phyloP scores from a whole-genome alignment of 1,140 invertebrate species.

The Caligus rogercresseyi region DNA sequence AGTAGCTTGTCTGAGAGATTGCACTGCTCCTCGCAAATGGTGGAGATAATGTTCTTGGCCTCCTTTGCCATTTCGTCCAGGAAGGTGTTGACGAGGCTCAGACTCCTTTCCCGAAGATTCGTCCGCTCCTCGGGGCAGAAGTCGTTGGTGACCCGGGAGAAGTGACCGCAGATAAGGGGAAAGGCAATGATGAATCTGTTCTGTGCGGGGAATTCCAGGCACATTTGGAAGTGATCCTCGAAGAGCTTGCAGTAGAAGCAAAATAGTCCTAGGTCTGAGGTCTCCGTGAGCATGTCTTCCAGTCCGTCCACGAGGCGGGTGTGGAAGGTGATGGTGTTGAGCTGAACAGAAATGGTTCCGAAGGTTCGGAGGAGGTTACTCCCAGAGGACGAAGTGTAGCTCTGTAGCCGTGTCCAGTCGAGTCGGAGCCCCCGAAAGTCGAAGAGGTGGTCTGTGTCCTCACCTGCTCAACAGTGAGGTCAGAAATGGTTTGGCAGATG shows the following conservation, averaged over 20 bases:
- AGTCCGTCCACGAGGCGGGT: constrained; percentile 95
- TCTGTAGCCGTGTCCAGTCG: constrained; percentile 94
- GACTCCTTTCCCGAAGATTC: constrained; percentile 79
- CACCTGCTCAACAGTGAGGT: constrained; percentile 71
- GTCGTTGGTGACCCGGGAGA: constrained; percentile 92
- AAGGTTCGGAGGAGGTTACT: neutral
- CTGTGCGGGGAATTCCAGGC: constrained; percentile 90
- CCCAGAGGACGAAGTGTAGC: constrained; percentile 47
- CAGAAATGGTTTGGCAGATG: constrained; percentile 70
- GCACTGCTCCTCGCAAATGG: constrained; percentile 92
- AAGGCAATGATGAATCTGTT: constrained; percentile 95
- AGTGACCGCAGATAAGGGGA: constrained; percentile 90
- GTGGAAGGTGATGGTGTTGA: constrained; percentile 92
- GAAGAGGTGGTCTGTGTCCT: constrained; percentile 83
- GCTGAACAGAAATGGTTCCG: constrained; percentile 53
- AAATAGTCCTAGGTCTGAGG: constrained; percentile 89
- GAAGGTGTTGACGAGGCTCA: constrained; percentile 93
- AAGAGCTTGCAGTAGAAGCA: constrained; percentile 93
- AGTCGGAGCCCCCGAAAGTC: constrained; percentile 83
- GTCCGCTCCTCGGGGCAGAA: constrained; percentile 85
- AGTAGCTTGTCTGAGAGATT: constrained; percentile 79
- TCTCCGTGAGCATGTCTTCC: constrained; percentile 91
- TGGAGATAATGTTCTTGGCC: constrained; percentile 94
- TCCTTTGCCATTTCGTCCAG: constrained; percentile 97
- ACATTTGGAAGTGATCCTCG: constrained; percentile 96